Evolutionary conservation across 2,888 invertebrate species (phyloP), one percentile per base, ranked within the genome.

Genomic region (Julus scanicus): DNA sequence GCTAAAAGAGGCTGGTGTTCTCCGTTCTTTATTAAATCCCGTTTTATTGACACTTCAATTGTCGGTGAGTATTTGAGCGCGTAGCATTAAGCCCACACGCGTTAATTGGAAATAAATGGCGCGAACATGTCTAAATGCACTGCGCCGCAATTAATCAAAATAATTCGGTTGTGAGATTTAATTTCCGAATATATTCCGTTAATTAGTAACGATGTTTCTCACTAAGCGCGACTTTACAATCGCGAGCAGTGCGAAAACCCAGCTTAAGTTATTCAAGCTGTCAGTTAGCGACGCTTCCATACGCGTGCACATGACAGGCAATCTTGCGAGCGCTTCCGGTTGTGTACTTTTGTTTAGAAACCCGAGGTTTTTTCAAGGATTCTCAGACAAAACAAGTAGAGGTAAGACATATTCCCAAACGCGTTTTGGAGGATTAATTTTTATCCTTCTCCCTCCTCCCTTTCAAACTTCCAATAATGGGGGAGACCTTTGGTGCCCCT

Each of bases 81-180:
- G 63, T 20, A 8, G 0, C 63, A 20, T n/a, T 63, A 20, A 53
- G 63, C n/a, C 63, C 63, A n/a, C 6, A n/a, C 63, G 20, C 17
- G 63, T n/a, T 63, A 63, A 17, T 63, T n/a, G 63, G 71, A 71
- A n/a, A n/a, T 29, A 71, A 71, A 29, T 71, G n/a, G 29, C 20
- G 71, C 20, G 13, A 11, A 29, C 20, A 29, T 11, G 71, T 9
- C 71, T 29, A 29, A 29, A 29, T 53, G 13, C 71, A 8, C 71
- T 63, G 29, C 71, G 6, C 71, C 9, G 20, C 71, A 29, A 71
- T 71, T 71, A 29, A 71, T 71, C 71, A 29, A 71, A 71, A 71
- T 71, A 71, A 71, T 71, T 71, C 29, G 29, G 71, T 71, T 29
- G 71, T 29, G 71, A 71, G 71, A 71, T 71, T 71, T 71, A 71